Evolutionary conservation across 2,113 vertebrate genomes (phyloP), one percentile per base, ranked within the genome.

Genomic region (Epinephelus lanceolatus): DNA sequence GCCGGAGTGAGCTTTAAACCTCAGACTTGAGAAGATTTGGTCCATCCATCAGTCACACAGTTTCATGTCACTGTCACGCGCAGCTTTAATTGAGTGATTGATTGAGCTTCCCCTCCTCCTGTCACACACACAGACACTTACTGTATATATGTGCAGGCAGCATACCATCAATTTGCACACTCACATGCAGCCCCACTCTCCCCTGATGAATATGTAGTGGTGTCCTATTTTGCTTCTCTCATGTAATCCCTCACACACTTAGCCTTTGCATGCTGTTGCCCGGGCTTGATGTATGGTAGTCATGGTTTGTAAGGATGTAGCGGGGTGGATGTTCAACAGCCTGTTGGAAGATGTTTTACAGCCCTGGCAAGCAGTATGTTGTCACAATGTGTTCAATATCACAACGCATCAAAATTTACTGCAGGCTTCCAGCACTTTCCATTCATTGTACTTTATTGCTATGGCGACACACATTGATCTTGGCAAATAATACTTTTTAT

Each of bases 401-500:
- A 85, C 92, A 88, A 90, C 91, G 72, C 90, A 91, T 94, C 92
- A 93, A 88, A 92, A 94, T 95, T 94, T 95, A 95, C 89, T 86
- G 89, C 90, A 42, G 85, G 86, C 89, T 92, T 84, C 86, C 85
- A 90, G 93, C 92, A 88, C 91, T 91, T 91, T 93, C 91, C 85
- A 93, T 92, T 93, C 93, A 95, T 94, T 95, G 86, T 94, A 55
- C 86, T 95, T 95, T 94, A 95, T 94, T 80, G 87, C 90, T 61
- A 53, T 55, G 71, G 89, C 71, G 88, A 91, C 91, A 88, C 88
- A 85, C 91, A 93, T 93, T 94, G 93, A 95, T 95, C 94, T 90
- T 86, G 78, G 92, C 92, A 94, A 94, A 94, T 92, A 94, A 94
- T 95, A 91, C 91, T 92, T 93, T 94, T 94, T 94, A 95, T 94